Evolutionary conservation across 2,797 vertebrate species (phyloP).

Genomic region (Arremon brunneinucha): DNA sequence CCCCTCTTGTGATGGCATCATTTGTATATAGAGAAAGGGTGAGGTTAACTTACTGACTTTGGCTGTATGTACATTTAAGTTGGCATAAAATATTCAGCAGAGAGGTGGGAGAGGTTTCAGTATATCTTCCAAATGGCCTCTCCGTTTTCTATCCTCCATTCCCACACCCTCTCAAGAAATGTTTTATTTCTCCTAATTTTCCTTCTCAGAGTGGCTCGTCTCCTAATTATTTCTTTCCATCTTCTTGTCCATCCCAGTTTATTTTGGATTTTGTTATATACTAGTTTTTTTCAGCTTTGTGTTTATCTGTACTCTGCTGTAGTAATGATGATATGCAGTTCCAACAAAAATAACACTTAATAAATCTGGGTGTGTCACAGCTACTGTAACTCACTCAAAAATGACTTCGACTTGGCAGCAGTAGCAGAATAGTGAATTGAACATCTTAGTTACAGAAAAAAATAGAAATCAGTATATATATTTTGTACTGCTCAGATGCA

Average conservation of each 20-base stretch:
- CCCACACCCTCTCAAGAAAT: background rate
- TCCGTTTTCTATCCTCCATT: background rate
- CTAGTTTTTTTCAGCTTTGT: background rate
- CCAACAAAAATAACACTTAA: background rate
- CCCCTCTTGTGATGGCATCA: background rate
- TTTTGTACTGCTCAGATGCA: constrained; percentile 36
- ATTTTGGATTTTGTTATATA: background rate
- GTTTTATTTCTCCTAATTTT: background rate
- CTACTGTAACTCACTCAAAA: background rate
- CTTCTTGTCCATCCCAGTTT: background rate
- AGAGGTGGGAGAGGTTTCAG: background rate
- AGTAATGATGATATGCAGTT: background rate
- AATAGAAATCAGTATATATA: constrained; percentile 3
- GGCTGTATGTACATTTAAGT: background rate
- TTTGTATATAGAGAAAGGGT: background rate
- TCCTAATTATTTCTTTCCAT: background rate
- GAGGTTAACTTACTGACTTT: background rate
- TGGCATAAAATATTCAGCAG: background rate
- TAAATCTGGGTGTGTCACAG: background rate
- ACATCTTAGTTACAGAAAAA: constrained; percentile 1
- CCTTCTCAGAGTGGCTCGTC: background rate
- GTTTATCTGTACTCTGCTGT: background rate
- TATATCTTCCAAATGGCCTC: background rate
- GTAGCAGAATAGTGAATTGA: constrained; percentile 10
- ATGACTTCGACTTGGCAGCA: background rate